Evolutionary conservation across 2,888 invertebrate genomes (phyloP).

Genomic region (Lymantria monacha): DNA sequence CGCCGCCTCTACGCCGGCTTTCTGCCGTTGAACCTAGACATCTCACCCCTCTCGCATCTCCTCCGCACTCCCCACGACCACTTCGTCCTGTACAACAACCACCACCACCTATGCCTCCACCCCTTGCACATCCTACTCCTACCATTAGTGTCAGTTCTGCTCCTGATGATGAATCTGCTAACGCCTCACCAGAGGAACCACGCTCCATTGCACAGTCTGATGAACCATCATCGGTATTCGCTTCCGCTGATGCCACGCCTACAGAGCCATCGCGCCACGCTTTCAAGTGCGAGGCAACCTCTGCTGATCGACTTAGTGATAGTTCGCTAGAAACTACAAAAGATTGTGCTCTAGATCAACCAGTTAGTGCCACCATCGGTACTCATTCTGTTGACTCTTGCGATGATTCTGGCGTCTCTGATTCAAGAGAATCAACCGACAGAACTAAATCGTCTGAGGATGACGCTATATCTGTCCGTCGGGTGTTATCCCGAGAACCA

Average conservation of each 20-base stretch:
- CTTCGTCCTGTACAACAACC: slow-evolving; percentile 56
- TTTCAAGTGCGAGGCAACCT: slow-evolving; percentile 30
- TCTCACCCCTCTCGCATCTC: slow-evolving; percentile 77
- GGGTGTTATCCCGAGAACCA: slow-evolving; percentile 47
- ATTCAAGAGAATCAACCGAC: slow-evolving; percentile 45
- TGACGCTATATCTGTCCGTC: slow-evolving; percentile 39
- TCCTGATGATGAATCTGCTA: slow-evolving; percentile 79
- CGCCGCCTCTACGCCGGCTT: slow-evolving; percentile 66
- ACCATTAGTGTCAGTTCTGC: slow-evolving; percentile 89
- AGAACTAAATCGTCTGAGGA: slow-evolving; percentile 44
- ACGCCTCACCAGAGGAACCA: slow-evolving; percentile 60
- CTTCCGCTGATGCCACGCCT: slow-evolving; percentile 68
- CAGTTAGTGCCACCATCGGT: slow-evolving; percentile 18
- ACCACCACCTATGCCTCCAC: slow-evolving; percentile 52
- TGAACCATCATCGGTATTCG: slow-evolving; percentile 73
- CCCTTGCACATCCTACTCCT: slow-evolving; percentile 49
- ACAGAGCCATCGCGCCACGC: slow-evolving; percentile 50
- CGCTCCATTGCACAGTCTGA: slow-evolving; percentile 65
- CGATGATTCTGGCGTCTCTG: slow-evolving; percentile 40
- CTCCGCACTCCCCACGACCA: slow-evolving; percentile 66
- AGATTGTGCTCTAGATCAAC: slow-evolving; percentile 33
- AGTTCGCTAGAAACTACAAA: slow-evolving; percentile 37
- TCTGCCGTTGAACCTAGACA: slow-evolving; percentile 82
- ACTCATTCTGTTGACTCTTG: slow-evolving; percentile 36
- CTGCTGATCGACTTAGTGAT: slow-evolving; percentile 33